Evolutionary conservation across 1,140 invertebrate genomes (phyloP).

Genomic region (Euborellia annulipes): DNA sequence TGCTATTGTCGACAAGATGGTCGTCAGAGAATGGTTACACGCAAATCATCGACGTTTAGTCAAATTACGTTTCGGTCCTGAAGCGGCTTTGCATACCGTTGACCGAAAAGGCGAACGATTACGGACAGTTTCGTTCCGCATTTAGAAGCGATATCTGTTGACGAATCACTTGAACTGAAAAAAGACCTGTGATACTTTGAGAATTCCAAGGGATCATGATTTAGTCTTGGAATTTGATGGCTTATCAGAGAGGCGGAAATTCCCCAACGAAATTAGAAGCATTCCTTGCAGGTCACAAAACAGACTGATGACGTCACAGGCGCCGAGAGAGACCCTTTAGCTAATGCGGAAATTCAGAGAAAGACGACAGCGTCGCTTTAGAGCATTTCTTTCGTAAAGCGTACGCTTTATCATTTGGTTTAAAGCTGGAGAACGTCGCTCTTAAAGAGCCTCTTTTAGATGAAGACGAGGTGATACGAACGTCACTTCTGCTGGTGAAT

Average conservation of each 20-base stretch:
- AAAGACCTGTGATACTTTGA: conserved; percentile 71
- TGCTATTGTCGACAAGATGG: conserved; percentile 74
- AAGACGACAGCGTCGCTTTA: conserved; percentile 51
- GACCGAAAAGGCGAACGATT: conserved; percentile 81
- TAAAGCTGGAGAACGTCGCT: conserved; percentile 35
- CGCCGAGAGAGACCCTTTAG: conserved; percentile 71
- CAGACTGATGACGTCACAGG: conserved; percentile 48
- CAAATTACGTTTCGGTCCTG: conserved; percentile 75
- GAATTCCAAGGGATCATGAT: conserved; percentile 87
- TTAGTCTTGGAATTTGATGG: conserved; percentile 88
- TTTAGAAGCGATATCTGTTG: conserved; percentile 58
- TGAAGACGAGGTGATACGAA: conserved; percentile 52
- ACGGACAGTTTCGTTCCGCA: conserved; percentile 61
- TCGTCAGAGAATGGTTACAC: conserved; percentile 89
- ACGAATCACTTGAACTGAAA: conserved; percentile 67
- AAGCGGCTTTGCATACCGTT: conserved; percentile 65
- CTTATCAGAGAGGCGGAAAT: conserved; percentile 55
- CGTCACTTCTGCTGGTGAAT: conserved; percentile 89
- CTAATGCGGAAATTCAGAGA: conserved; percentile 92
- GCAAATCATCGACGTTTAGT: conserved; percentile 82
- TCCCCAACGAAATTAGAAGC: conserved; percentile 82
- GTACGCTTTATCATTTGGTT: conserved; percentile 88
- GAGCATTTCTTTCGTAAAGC: conserved; percentile 95
- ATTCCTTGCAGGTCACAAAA: conserved; percentile 68
- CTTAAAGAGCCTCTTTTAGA: neutral